Base-by-base conservation (phyloP, 2,797 vertebrate genomes). In the Masticophis lateralis region DNA sequence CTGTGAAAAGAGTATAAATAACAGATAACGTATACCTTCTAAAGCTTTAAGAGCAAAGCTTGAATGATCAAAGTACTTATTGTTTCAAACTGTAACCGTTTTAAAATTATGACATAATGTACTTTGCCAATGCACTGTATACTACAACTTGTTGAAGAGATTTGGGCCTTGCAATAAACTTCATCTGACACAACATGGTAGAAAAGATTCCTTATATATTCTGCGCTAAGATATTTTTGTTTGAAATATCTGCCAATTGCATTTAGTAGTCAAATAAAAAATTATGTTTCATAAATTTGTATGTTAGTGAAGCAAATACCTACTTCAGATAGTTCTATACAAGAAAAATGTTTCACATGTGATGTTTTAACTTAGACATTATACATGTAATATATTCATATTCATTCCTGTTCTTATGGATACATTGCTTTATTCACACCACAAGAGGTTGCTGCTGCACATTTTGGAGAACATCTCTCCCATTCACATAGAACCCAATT, bases 221-320 rank as follows among this genome's bases (percentile, higher is more conserved):
- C 97, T 97, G 96, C 97, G 97, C 97, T 97, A 98, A 98, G 97
- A 96, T 95, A 96, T 94, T 97, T 97, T 97, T 98, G 97, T 98
- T 98, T 97, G 97, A 98, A 98, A 98, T 97, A 98, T 98, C 98
- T 98, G 98, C 97, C 97, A 97, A 96, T 96, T 95, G 96, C 97
- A 97, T 97, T 98, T 95, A 96, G 90, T 88, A 97, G 97, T 97
- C 97, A 97, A 98, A 98, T 97, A 98, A 97, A 98, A 98, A 66
- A 97, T 98, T 97, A 97, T 97, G 95, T 97, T 98, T 96, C 97
- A 96, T 97, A 97, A 95, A 97, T 95, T 96, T 97, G 96, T 95
- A 97, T 97, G 2, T 96, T 97, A 92, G 94, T 96, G 95, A 97
- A 93, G 95, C 88, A 95, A 96, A 96, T 97, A 93, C 93, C 96